These are phyloP conservation scores for Caenorhabditis tropicalis DNA, from an alignment of 1,140 invertebrate genomes.

Conservation along the genomic window DNA sequence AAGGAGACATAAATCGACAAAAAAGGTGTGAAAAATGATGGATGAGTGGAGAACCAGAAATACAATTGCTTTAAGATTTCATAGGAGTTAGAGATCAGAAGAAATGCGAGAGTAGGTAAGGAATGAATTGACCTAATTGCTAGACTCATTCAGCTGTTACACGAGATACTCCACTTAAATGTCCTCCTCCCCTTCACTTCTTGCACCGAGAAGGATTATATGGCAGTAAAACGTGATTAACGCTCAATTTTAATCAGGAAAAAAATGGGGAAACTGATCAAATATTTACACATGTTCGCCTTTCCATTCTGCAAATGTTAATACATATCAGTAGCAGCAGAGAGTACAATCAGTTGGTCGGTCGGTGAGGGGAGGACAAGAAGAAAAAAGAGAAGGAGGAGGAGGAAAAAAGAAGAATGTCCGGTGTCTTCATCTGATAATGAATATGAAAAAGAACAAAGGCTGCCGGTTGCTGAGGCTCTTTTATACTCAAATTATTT, in stretches of 20 bases:
- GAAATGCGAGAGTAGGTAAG: too few relatives aligned
- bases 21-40: background rate
- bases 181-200: too few relatives aligned
- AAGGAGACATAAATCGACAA: background rate
- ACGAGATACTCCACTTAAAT: too few relatives aligned
- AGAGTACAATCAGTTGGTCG: background rate
- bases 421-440: background rate
- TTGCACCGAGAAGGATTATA: too few relatives aligned
- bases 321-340: constrained; percentile 21
- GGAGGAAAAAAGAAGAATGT: background rate
- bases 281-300: constrained; percentile 28
- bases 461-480: background rate
- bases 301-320: background rate
- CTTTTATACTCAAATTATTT: background rate
- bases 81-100: too few relatives aligned
- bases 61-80: too few relatives aligned
- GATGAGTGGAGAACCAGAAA: too few relatives aligned
- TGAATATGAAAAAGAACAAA: background rate
- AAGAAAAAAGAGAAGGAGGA: background rate
- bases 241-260: too few relatives aligned
- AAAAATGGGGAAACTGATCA: background rate
- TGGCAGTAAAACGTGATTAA: too few relatives aligned
- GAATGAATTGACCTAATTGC: too few relatives aligned
- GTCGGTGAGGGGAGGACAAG: background rate
- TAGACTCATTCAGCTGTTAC: too few relatives aligned